These are phyloP conservation scores for Lerista edwardsae DNA, from an alignment of 2,797 vertebrate species.

Conservation along the genomic window DNA sequence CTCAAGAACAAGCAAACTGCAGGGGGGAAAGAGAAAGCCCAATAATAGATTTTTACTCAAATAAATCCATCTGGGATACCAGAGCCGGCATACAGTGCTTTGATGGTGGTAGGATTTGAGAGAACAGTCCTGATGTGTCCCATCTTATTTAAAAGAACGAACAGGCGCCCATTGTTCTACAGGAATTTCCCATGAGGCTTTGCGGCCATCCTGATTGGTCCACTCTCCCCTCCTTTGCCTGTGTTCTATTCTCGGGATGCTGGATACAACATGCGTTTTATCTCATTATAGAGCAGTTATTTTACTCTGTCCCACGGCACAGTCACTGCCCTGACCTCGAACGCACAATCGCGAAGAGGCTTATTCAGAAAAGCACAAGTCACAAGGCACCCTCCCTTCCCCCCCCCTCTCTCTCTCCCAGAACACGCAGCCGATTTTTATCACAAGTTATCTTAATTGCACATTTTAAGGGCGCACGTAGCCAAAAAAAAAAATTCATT, in stretches of 20 bases:
- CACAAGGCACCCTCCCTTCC: not conserved
- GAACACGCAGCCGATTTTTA: slow-evolving; percentile 58
- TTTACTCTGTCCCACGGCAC: slow-evolving; percentile 12
- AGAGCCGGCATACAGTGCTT: no score
- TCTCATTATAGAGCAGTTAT: not conserved
- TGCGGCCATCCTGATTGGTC: not conserved
- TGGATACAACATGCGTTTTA: not conserved
- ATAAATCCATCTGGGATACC: not conserved
- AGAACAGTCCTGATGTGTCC: not conserved
- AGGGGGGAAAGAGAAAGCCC: not conserved
- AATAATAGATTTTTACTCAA: not conserved
- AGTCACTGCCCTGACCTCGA: slow-evolving; percentile 51
- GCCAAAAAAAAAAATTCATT: slow-evolving; percentile 54
- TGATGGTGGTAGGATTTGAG: not conserved
- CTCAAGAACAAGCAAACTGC: not conserved
- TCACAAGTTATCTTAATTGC: slow-evolving; percentile 73
- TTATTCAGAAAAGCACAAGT: slow-evolving; percentile 50
- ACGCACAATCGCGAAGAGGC: slow-evolving; percentile 14
- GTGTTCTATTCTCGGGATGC: slow-evolving; percentile 20
- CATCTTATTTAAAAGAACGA: slow-evolving; percentile 5
- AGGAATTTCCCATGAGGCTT: slow-evolving; percentile 5
- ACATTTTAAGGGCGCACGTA: slow-evolving; percentile 67
- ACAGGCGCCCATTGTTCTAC: not conserved
- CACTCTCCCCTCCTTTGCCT: not conserved
- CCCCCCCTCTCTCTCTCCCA: slow-evolving; percentile 35